Percentiles rank a stretch among this genome's conserved stretches.
Evolutionary conservation across 2,113 vertebrate species (phyloP).

Genomic region (Notothenia rossii): DNA sequence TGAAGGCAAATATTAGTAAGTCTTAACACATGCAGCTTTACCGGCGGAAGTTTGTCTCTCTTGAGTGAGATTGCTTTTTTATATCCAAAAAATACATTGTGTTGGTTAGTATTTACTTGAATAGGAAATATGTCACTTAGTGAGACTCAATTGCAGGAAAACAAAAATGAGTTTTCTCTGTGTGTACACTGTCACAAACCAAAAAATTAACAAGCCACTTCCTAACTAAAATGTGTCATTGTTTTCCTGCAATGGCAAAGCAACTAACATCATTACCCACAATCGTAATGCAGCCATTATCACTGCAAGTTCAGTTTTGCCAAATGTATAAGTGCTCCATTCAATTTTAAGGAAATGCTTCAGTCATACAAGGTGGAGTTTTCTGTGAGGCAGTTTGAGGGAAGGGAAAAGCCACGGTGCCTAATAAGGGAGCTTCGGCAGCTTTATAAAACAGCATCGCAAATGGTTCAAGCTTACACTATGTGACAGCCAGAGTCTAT

Average conservation of each 20-base stretch:
- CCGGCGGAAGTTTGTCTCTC: conserved; percentile 6
- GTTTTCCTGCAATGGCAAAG: conserved; percentile 23
- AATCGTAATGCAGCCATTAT: conserved; percentile 39
- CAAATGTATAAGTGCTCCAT: conserved; percentile 13
- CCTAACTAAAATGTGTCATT: conserved; percentile 10
- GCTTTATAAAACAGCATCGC: conserved; percentile 35
- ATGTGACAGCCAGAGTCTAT: conserved; percentile 39
- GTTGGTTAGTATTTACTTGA: conserved; percentile 15
- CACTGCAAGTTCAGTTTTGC: conserved; percentile 28
- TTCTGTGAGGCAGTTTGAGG: conserved; percentile 32
- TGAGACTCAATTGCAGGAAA: background rate
- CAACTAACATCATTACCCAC: conserved; percentile 33
- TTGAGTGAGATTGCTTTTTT: conserved; percentile 6
- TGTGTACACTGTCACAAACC: background rate
- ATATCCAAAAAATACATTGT: conserved; percentile 1
- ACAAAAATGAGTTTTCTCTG: conserved; percentile 4
- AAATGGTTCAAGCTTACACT: conserved; percentile 29
- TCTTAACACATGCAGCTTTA: background rate
- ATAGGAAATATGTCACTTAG: conserved; percentile 19
- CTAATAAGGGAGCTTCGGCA: conserved; percentile 34
- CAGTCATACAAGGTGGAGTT: background rate
- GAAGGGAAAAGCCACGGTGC: conserved; percentile 23
- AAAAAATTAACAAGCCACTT: conserved; percentile 27
- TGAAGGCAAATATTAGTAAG: conserved; percentile 22
- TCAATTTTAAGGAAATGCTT: conserved; percentile 10